Base-by-base conservation (phyloP, 2,888 invertebrate species). In the Drosophila barbarae region DNA sequence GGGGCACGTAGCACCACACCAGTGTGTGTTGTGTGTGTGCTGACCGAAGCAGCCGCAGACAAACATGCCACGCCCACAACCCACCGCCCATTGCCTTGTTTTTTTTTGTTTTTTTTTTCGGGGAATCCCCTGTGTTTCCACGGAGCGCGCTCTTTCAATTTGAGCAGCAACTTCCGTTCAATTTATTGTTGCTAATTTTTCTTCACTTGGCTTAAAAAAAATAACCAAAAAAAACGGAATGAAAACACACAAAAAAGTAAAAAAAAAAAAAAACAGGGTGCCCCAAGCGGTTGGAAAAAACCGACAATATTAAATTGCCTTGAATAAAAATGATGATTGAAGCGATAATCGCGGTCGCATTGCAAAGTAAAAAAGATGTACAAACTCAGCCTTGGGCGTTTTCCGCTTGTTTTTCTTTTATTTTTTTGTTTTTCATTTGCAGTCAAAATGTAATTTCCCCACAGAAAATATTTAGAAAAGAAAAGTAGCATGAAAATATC, bases 151-250 rank as follows among this genome's bases (percentile, higher is more conserved):
- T 23, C 52, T 59, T 68, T 71, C 68, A 71, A 70, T 77, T 84
- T 82, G 75, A 84, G 77, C 78, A 77, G 73, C 74, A 72, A 76
- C 86, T 87, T 87, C 86, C 86, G 82, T 77, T 77, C 82, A 86
- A 86, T 87, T 87, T 85, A 84, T 82, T 76, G 68, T 74, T 64
- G 71, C 85, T 85, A 85, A 84, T 86, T 86, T 81, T 81, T 79
- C 78, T 84, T 73, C 73, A 81, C 82, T 84, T 86, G 73, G 53
- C 35, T 26, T 42, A 47, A 42, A 70, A 72, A 18, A 46, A 30
- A 7, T 28, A 30, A 7, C 15, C 1, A 12, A 7, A 44, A 46
- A 46, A 6, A n/a, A 68, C 63, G 64, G n/a, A 1, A 23, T 26
- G 28, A 35, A 35, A 35, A 35, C 35, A 34, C 28, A 28, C 7